These are phyloP conservation scores for Cariama cristata DNA, from an alignment of 2,113 vertebrate species.

Conservation along the genomic window DNA sequence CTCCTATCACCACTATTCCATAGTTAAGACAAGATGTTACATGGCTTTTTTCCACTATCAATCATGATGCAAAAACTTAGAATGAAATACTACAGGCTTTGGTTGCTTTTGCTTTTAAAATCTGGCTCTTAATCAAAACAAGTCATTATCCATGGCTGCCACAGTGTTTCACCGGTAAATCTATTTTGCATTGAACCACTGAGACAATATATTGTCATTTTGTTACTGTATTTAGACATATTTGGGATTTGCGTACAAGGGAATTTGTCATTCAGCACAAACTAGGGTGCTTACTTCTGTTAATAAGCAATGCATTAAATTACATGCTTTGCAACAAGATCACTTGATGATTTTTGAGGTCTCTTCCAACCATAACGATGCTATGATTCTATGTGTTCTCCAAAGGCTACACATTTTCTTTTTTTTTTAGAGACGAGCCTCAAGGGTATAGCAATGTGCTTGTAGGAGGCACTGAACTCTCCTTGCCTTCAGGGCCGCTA, in stretches of 20 bases:
- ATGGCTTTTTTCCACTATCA: background rate
- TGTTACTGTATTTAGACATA: background rate
- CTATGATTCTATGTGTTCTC: background rate
- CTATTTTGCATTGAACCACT: background rate
- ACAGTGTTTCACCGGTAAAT: background rate
- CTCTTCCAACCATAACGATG: too few species aligned
- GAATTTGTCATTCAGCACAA: background rate
- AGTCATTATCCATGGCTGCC: background rate
- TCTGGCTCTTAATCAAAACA: background rate
- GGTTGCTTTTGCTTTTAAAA: background rate
- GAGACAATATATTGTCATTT: background rate
- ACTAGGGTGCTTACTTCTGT: background rate
- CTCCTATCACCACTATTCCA: too few species aligned
- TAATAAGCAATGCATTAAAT: background rate
- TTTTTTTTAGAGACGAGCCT: background rate
- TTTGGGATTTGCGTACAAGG: background rate
- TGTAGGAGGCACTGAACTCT: background rate
- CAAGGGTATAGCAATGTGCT: background rate
- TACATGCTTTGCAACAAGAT: background rate
- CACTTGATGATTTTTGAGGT: too few species aligned
- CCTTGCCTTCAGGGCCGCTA: background rate
- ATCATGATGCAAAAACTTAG: background rate
- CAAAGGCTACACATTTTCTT: background rate
- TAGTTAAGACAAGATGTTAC: background rate
- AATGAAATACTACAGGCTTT: background rate